Conservation (phyloP, 2,113 vertebrate genomes). For the Siphamia tubifer region DNA sequence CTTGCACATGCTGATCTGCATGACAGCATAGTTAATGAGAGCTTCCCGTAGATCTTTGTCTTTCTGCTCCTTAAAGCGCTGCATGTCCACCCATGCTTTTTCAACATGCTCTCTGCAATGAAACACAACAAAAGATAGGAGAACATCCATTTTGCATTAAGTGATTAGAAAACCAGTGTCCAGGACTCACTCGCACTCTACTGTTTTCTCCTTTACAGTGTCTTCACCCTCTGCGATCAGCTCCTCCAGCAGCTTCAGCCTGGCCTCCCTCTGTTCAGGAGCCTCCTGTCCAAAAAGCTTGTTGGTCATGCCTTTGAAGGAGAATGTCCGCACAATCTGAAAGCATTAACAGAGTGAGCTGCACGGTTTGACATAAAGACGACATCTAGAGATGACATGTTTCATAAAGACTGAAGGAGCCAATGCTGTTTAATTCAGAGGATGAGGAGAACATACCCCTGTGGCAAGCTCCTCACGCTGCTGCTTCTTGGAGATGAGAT, state of each 20-base stretch:
- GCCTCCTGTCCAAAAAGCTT: conserved; percentile 97
- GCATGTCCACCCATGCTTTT: conserved; percentile 89
- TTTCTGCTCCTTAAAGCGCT: conserved; percentile 91
- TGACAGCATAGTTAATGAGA: conserved; percentile 89
- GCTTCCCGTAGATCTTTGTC: conserved; percentile 90
- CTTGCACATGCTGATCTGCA: conserved; percentile 96
- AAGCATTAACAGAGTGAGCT: not conserved
- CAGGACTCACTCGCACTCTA: conserved; percentile 87
- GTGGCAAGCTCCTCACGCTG: conserved; percentile 93
- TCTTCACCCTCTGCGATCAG: conserved; percentile 91
- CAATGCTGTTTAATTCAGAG: no score
- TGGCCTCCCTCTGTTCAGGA: conserved; percentile 91
- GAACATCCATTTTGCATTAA: no score
- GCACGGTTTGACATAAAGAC: no score
- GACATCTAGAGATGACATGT: no score
- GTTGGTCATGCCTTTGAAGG: conserved; percentile 95
- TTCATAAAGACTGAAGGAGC: no score
- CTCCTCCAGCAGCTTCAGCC: conserved; percentile 89
- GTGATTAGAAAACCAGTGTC: no score
- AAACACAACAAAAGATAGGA: not conserved
- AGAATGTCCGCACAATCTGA: conserved; percentile 92
- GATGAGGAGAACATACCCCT: conserved; percentile 74
- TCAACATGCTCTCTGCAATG: conserved; percentile 85
- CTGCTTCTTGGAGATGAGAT: conserved; percentile 91
- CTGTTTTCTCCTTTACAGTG: conserved; percentile 85